Evolutionary conservation across 1,140 invertebrate species (phyloP).

Genomic region (Amyelois transitella): DNA sequence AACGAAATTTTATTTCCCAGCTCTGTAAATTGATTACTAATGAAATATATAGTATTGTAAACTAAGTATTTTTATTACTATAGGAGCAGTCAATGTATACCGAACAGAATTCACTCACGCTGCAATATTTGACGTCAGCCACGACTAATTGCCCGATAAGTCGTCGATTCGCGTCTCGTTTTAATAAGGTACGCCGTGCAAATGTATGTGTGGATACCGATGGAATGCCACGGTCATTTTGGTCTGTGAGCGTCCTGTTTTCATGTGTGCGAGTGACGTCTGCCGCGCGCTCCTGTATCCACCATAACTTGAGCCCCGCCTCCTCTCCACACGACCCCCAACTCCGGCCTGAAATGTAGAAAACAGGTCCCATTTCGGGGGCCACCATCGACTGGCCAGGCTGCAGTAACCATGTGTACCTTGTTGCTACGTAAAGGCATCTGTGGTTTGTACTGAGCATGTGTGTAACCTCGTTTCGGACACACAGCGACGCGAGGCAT

Average conservation of each 20-base stretch:
- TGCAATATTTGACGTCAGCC: conserved; percentile 55
- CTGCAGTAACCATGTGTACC: conserved; percentile 54
- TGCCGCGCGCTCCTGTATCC: conserved; percentile 50
- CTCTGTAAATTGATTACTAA: not conserved
- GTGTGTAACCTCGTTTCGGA: conserved; percentile 70
- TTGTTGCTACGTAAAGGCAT: conserved; percentile 64
- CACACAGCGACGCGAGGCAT: conserved; percentile 53
- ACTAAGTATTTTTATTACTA: not conserved
- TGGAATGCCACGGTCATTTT: conserved; percentile 67
- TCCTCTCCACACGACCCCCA: conserved; percentile 26
- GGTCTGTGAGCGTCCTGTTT: conserved; percentile 29
- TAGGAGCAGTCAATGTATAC: conserved; percentile 47
- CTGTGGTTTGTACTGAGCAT: conserved; percentile 30
- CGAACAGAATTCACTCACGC: conserved; percentile 40
- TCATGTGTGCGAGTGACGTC: conserved; percentile 67
- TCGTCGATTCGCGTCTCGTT: conserved; percentile 72
- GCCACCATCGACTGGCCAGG: conserved; percentile 26
- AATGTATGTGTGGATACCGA: conserved; percentile 59
- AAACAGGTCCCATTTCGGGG: conserved; percentile 34
- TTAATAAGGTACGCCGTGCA: conserved; percentile 70
- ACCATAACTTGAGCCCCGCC: conserved; percentile 30
- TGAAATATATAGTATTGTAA: not conserved
- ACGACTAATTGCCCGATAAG: conserved; percentile 73
- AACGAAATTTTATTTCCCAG: not conserved
- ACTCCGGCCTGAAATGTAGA: conserved; percentile 10